These are phyloP conservation scores for Malurus melanocephalus DNA, from an alignment of 2,113 vertebrate species.

Conservation along the genomic window DNA sequence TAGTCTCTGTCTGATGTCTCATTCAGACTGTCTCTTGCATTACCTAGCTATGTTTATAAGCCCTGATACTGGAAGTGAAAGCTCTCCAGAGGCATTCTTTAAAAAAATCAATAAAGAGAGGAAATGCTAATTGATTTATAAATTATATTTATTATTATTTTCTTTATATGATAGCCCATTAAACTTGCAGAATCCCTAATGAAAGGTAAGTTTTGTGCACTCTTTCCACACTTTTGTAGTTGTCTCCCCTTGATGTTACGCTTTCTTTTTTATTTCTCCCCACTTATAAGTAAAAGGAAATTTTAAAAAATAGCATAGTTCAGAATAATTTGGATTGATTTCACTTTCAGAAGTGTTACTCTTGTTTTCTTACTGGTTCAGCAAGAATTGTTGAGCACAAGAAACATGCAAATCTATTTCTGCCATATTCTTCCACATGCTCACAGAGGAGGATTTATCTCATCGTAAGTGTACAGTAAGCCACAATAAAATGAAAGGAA, in stretches of 20 bases:
- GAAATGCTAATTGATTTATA: not conserved
- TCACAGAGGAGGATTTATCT: not conserved
- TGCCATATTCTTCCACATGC: not conserved
- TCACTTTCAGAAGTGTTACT: not conserved
- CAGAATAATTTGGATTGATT: not conserved
- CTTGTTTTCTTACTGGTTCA: not conserved
- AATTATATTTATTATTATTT: conserved; percentile 24
- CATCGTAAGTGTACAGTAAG: not conserved
- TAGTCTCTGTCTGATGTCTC: conserved; percentile 13
- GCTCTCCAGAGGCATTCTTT: not conserved
- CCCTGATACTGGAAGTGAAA: not conserved
- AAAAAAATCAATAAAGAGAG: conserved; percentile 19
- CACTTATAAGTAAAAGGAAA: not conserved
- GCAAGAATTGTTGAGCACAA: not conserved
- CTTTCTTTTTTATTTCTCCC: not conserved
- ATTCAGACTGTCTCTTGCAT: not conserved
- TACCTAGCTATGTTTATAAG: not conserved
- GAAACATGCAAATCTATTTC: not conserved
- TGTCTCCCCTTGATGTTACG: not conserved
- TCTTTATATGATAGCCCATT: not conserved
- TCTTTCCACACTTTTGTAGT: not conserved
- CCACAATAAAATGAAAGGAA: not conserved
- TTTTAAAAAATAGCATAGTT: not conserved
- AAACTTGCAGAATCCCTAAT: not conserved
- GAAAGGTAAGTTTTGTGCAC: not conserved